phyloP scores from a whole-genome alignment of 2,797 vertebrate species.

The Dallia pectoralis region DNA sequence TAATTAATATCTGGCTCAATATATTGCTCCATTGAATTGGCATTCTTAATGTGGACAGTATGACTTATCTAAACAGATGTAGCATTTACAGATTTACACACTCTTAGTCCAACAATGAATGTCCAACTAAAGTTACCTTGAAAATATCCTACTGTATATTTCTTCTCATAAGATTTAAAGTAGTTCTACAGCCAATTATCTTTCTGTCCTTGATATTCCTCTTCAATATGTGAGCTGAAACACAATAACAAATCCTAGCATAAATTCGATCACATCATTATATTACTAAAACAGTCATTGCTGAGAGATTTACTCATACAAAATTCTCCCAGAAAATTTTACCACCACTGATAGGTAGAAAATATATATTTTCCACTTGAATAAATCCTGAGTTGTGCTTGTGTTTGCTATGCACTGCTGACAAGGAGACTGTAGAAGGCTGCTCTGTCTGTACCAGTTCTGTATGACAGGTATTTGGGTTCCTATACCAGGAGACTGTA shows the following conservation, averaged over 20 bases:
- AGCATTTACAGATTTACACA: background rate
- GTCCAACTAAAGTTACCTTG: background rate
- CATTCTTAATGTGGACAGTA: background rate
- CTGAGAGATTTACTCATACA: constrained; percentile 31
- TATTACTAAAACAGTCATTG: constrained; percentile 12
- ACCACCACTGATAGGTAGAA: constrained; percentile 21
- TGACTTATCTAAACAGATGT: background rate
- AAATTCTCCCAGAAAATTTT: constrained; percentile 25
- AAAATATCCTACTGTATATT: background rate
- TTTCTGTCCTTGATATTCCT: background rate
- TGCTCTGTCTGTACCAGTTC: background rate
- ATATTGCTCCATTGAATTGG: background rate
- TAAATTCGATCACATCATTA: constrained; percentile 29
- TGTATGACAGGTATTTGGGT: background rate
- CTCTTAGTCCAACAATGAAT: background rate
- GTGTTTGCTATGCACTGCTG: background rate
- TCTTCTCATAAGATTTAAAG: background rate
- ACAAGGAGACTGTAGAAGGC: background rate
- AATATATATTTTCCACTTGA: constrained; percentile 17
- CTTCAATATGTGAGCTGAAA: constrained; percentile 1
- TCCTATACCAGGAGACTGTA: background rate
- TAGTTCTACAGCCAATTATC: background rate
- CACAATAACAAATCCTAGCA: constrained; percentile 19
- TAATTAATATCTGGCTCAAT: background rate
- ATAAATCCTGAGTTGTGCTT: constrained; percentile 4